Evolutionary conservation across 2,888 invertebrate genomes (phyloP), one percentile per base, ranked within the genome.

Genomic region (Sisyra nigra): DNA sequence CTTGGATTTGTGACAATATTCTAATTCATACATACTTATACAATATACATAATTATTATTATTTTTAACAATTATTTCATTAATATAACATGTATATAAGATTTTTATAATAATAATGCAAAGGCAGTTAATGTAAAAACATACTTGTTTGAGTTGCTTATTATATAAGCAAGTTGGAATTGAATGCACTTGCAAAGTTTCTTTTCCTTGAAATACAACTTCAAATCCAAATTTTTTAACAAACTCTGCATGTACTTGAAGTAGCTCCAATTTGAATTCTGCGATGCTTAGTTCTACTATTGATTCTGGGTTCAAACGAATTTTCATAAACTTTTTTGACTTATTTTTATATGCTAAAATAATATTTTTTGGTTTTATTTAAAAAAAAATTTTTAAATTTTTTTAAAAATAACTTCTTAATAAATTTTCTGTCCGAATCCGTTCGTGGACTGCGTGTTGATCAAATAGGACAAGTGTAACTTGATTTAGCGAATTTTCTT

Each of bases 381-480:
- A 9, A 40, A 30, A 42, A 7, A 3, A 19, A 3, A 4, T 7
- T 19, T 34, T 11, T 34, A 2, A 3, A 30, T 29, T 2, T 7
- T 19, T 34, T 11, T 34, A 2, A 3, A 30, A 10, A 1, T 35
- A 35, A 78, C 80, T 71, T 57, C 64, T 54, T 46, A 76, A 63
- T 46, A 86, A 69, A 45, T 65, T 61, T 62, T 91, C 89, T 37
- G 89, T 66, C 47, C 79, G 67, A 47, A 89, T 74, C 57, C 91
- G 69, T 64, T 91, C 91, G 59, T 88, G 80, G 19, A 82, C 80
- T 34, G 89, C 89, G 63, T 91, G 91, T 61, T 89, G 91, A 63
- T 91, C 91, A 58, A 89, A 80, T 29, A 83, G 53, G 29, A 81
- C 66, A 14, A 86, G 54, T 44, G 69, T 60, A 49, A 68, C 60